Evolutionary conservation across 2,797 vertebrate species (phyloP).

Genomic region (Anomalospiza imberbis): DNA sequence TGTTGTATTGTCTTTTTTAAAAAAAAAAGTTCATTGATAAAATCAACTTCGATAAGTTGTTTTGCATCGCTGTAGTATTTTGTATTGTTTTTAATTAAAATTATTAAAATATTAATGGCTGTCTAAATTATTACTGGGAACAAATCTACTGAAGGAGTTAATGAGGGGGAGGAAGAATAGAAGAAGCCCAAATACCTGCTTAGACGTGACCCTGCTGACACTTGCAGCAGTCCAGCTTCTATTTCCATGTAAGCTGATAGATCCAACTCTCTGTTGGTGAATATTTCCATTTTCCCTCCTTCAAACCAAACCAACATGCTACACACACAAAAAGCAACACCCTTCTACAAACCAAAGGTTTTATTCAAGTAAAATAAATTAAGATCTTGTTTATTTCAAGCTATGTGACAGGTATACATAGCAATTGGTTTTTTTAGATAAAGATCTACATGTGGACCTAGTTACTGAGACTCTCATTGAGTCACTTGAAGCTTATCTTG

Average conservation of each 20-base stretch:
- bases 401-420: not conserved
- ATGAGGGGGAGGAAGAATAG: not conserved
- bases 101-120: not conserved
- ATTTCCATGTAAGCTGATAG: fast-evolving
- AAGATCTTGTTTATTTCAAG: not conserved
- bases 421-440: not conserved
- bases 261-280: not conserved
- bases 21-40: not conserved
- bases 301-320: not conserved
- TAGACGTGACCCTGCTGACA: not conserved
- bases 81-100: constrained; percentile 15
- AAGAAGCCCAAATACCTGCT: not conserved
- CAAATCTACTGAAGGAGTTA: not conserved
- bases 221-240: not conserved
- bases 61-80: not conserved
- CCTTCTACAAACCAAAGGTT: not conserved
- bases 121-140: not conserved
- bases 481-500: not conserved
- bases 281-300: not conserved
- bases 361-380: constrained; percentile 30
- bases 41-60: not conserved
- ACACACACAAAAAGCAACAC: not conserved
- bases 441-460: not conserved
- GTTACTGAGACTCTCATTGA: not conserved
- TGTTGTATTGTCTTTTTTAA: not conserved